A percentile compares a stretch with the other conserved stretches of the same genome.
Evolutionary conservation across 2,888 invertebrate species (phyloP).

Genomic region (Gari tellinella): DNA sequence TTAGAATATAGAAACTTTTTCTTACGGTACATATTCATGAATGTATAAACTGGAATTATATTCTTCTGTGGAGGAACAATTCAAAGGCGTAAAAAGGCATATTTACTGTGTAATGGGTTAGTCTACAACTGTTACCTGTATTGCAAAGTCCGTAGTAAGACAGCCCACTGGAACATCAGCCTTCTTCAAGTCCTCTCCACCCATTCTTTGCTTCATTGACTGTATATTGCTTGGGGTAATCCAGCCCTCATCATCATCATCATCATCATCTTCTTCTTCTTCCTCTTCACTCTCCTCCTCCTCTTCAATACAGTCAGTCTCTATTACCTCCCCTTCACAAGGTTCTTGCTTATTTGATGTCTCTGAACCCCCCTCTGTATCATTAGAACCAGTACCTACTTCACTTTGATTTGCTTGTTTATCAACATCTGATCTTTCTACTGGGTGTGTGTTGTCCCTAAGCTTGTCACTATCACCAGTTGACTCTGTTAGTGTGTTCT

Average conservation of each 20-base stretch:
- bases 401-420: neutral
- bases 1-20: too few species aligned
- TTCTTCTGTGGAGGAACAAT: too few species aligned
- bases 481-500: too few species aligned
- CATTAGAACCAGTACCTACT: constrained; percentile 2
- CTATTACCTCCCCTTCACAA: constrained; percentile 66
- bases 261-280: constrained; percentile 86
- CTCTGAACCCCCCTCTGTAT: neutral
- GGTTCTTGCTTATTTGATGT: constrained; percentile 26
- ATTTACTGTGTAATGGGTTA: too few species aligned
- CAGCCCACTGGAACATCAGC: constrained; percentile 90
- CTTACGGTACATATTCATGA: too few species aligned
- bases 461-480: neutral
- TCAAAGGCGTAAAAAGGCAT: neutral
- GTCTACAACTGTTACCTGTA: constrained; percentile 92
- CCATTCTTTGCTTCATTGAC: constrained; percentile 90
- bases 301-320: constrained; percentile 64
- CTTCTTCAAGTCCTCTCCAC: constrained; percentile 79
- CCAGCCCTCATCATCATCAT: constrained; percentile 88
- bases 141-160: constrained; percentile 98
- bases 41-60: too few species aligned
- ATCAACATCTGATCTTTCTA: neutral
- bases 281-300: constrained; percentile 65
- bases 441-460: neutral
- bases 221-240: constrained; percentile 94